phyloP scores from a whole-genome alignment of 2,797 vertebrate species.

The Eleutherodactylus coqui region DNA sequence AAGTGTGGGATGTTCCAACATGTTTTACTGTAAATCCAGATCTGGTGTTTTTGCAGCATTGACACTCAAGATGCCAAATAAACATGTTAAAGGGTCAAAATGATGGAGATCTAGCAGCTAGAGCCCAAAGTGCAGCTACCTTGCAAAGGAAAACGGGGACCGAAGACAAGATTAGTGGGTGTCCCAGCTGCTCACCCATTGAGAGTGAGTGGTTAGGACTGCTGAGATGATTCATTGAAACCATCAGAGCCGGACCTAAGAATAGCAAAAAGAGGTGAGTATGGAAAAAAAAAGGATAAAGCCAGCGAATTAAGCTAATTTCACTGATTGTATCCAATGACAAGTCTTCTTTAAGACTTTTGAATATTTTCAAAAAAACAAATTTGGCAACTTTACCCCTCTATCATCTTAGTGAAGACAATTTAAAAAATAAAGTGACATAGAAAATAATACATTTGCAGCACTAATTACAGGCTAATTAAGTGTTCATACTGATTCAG shows the following conservation, averaged over 20 bases:
- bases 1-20: not conserved
- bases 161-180: not conserved
- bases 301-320: too few species aligned
- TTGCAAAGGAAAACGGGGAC: not conserved
- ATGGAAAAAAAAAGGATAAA: too few species aligned
- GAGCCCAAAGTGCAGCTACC: not conserved
- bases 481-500: constrained; percentile 17
- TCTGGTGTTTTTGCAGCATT: too few species aligned
- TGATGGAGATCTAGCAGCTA: not conserved
- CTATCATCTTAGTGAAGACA: constrained; percentile 30
- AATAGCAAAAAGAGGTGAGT: too few species aligned
- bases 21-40: not conserved
- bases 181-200: too few species aligned
- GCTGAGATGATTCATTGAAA: too few species aligned
- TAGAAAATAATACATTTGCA: constrained; percentile 28
- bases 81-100: not conserved
- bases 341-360: not conserved
- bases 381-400: constrained; percentile 2
- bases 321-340: too few species aligned
- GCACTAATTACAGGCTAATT: constrained; percentile 47
- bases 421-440: constrained; percentile 31
- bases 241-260: too few species aligned
- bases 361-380: not conserved
- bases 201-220: too few species aligned
- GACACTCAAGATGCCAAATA: not conserved